Conservation (phyloP, 2,888 invertebrate species). For the Sussaba pulchella region DNA sequence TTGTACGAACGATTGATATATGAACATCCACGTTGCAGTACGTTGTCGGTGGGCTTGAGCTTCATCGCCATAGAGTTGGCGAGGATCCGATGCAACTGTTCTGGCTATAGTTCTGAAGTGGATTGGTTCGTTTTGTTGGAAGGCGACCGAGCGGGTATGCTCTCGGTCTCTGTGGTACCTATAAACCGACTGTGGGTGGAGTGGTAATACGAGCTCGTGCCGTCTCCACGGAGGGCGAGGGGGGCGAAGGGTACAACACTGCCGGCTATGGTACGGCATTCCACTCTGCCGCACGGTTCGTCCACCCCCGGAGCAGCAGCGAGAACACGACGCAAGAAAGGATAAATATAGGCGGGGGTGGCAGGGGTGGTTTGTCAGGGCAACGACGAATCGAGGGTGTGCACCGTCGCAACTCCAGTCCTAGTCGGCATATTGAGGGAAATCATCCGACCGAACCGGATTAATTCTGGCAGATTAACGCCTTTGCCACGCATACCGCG, state of each 20-base stretch:
- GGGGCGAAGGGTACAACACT: slow-evolving; percentile 68
- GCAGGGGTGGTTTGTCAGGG: slow-evolving; percentile 59
- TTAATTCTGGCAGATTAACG: slow-evolving; percentile 84
- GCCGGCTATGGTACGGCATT: slow-evolving; percentile 9
- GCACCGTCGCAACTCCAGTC: slow-evolving; percentile 62
- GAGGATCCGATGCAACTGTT: slow-evolving; percentile 54
- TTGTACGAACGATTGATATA: no score
- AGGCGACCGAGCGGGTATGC: slow-evolving; percentile 75
- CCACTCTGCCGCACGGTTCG: slow-evolving; percentile 17
- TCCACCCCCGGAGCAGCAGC: slow-evolving; percentile 30
- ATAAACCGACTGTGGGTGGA: slow-evolving; percentile 8
- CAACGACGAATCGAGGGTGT: slow-evolving; percentile 68
- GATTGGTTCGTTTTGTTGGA: slow-evolving; percentile 77
- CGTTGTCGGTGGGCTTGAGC: slow-evolving; percentile 1
- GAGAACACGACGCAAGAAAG: slow-evolving; percentile 43
- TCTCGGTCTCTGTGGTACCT: slow-evolving; percentile 55
- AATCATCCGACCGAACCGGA: slow-evolving; percentile 82
- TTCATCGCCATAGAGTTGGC: slow-evolving; percentile 3
- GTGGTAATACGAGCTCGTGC: slow-evolving; percentile 22
- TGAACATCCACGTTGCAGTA: no score
- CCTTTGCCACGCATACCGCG: slow-evolving; percentile 76
- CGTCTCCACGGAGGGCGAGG: slow-evolving; percentile 35
- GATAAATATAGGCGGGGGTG: slow-evolving; percentile 50
- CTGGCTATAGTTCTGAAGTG: slow-evolving; percentile 76
- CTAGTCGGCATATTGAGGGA: slow-evolving; percentile 80